These are phyloP conservation scores for Acheta domesticus DNA, from an alignment of 2,888 invertebrate species.

Conservation along the genomic window DNA sequence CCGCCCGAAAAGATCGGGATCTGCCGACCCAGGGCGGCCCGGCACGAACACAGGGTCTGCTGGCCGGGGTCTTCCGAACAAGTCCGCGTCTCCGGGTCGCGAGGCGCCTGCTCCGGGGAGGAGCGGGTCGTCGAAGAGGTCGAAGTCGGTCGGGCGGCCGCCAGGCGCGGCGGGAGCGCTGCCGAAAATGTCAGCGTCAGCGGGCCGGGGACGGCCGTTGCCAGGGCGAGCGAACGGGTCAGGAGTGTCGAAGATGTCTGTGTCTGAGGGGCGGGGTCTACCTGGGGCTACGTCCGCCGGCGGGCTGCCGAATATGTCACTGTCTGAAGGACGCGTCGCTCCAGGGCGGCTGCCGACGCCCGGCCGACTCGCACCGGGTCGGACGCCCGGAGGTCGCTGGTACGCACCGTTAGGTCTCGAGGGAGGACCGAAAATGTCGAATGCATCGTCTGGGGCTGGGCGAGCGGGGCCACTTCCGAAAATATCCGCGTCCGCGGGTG, in stretches of 20 bases:
- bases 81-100: neutral
- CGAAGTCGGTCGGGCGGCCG: neutral
- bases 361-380: neutral
- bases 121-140: neutral
- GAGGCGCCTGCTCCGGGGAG: neutral
- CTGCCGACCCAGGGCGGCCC: neutral
- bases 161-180: neutral
- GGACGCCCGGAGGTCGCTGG: neutral
- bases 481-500: neutral
- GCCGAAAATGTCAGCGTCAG: neutral
- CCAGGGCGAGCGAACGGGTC: neutral
- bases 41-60: neutral
- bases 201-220: neutral
- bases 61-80: neutral
- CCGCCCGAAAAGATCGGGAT: neutral
- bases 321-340: neutral
- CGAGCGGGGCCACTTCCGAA: neutral
- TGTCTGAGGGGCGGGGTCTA: neutral
- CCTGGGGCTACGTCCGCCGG: neutral
- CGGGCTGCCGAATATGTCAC: neutral
- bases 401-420: neutral
- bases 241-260: neutral
- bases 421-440: neutral
- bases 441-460: neutral
- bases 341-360: neutral